Evolutionary conservation across 2,888 invertebrate genomes (phyloP).

Genomic region (Sesia apiformis): DNA sequence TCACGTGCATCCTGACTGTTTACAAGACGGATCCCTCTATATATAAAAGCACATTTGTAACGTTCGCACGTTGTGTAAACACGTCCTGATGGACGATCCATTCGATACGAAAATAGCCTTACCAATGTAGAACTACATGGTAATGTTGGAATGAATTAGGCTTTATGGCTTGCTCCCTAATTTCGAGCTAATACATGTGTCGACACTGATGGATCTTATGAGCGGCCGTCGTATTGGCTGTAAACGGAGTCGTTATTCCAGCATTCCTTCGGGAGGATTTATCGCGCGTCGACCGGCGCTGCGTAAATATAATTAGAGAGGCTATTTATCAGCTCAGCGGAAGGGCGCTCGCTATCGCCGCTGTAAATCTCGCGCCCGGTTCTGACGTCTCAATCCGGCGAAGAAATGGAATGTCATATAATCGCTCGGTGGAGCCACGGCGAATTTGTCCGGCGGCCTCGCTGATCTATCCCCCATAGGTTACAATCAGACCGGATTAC

Average conservation of each 20-base stretch:
- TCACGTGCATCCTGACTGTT: conserved; percentile 39
- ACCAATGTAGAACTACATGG: conserved; percentile 13
- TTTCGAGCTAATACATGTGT: conserved; percentile 42
- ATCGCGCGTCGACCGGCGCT: conserved; percentile 60
- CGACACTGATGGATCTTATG: conserved; percentile 40
- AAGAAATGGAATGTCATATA: conserved; percentile 45
- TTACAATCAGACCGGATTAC: conserved; percentile 43
- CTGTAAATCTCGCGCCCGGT: conserved; percentile 54
- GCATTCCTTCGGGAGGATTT: conserved; percentile 55
- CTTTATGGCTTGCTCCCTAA: conserved; percentile 42
- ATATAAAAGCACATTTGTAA: conserved; percentile 17
- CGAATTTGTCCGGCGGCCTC: conserved; percentile 31
- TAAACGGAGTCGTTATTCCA: conserved; percentile 51
- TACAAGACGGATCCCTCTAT: conserved; percentile 16
- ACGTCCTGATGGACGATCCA: conserved; percentile 10
- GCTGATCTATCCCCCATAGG: conserved; percentile 26
- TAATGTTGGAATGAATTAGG: conserved; percentile 30
- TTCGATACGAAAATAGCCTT: conserved; percentile 13
- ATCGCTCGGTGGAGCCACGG: conserved; percentile 17
- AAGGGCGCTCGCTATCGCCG: conserved; percentile 63
- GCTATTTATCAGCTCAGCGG: conserved; percentile 68
- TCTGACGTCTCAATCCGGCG: conserved; percentile 65
- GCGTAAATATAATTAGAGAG: conserved; percentile 73
- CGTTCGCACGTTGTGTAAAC: conserved; percentile 9
- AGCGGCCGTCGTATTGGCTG: conserved; percentile 35